phyloP scores from a whole-genome alignment of 2,888 invertebrate genomes.

The Epinotia ramella region DNA sequence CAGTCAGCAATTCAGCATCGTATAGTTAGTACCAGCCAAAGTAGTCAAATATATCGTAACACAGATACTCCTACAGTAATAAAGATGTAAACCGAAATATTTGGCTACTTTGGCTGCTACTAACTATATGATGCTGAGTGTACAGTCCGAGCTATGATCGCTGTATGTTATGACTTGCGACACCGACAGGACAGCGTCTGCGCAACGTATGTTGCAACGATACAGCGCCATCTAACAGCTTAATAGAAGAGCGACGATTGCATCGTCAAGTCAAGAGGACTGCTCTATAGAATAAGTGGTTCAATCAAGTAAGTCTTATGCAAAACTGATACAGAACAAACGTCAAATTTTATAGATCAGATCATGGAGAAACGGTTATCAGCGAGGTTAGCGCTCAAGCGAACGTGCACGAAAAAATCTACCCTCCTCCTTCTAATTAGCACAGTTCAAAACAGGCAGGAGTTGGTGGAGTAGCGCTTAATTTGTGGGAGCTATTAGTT shows the following conservation, averaged over 20 bases:
- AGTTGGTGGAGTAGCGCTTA: not conserved
- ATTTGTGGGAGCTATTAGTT: not conserved
- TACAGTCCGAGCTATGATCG: not conserved
- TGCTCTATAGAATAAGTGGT: not conserved
- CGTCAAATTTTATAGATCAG: too few species aligned
- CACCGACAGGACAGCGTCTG: slow-evolving; percentile 50
- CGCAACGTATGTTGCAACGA: slow-evolving; percentile 51
- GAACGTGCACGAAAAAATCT: not conserved
- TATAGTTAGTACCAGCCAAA: too few species aligned
- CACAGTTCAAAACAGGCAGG: not conserved
- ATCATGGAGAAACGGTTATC: too few species aligned
- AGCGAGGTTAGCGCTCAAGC: not conserved
- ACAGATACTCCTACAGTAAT: too few species aligned
- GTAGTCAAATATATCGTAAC: too few species aligned
- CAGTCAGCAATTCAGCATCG: too few species aligned
- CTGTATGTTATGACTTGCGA: slow-evolving; percentile 46
- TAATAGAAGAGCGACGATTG: slow-evolving; percentile 37
- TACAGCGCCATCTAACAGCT: slow-evolving; percentile 46
- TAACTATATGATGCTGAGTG: not conserved
- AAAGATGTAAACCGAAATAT: too few species aligned
- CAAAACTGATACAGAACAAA: not conserved
- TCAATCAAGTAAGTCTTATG: not conserved
- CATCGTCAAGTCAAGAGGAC: not conserved
- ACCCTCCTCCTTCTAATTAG: not conserved
- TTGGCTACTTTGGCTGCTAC: too few species aligned